phyloP scores from a whole-genome alignment of 30 jellyfish, hydroid and myxozoan species.

The Turritopsis dohrnii region DNA sequence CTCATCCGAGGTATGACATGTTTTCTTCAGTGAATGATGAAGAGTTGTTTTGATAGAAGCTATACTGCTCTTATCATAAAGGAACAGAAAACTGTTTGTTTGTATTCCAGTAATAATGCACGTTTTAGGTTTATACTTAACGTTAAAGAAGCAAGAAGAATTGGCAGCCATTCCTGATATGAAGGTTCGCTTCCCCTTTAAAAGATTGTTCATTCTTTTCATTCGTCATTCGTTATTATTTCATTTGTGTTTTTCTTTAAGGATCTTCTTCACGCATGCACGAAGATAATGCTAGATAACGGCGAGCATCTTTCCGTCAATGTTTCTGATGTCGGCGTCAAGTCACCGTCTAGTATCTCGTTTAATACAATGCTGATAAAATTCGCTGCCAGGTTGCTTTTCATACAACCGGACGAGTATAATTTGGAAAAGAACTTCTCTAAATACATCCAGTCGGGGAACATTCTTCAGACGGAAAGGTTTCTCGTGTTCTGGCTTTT shows the following conservation, averaged over 20 bases:
- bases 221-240: neutral
- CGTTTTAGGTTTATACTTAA: conserved; percentile 51
- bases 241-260: neutral
- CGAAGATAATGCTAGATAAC: conserved; percentile 18
- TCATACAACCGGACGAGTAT: conserved; percentile 18
- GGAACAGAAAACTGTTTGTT: too few relatives aligned
- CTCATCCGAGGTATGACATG: conserved; percentile 37
- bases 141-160: conserved; percentile 51
- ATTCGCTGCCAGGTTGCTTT: conserved; percentile 67
- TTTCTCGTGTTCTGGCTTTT: conserved; percentile 81
- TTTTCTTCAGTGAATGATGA: neutral
- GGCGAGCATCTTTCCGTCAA: neutral
- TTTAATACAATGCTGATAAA: conserved; percentile 65
- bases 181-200: conserved; percentile 34
- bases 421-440: conserved; percentile 23
- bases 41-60: too few relatives aligned
- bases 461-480: conserved; percentile 33
- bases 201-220: neutral
- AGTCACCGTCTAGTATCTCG: conserved; percentile 9
- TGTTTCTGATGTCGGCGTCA: neutral
- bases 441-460: conserved; percentile 5
- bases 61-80: too few relatives aligned
- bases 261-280: conserved; percentile 35
- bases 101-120: too few relatives aligned
- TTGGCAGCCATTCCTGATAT: conserved; percentile 45